Percentiles rank a stretch among this genome's conserved stretches.
Evolutionary conservation across 2,113 vertebrate species (phyloP).

Genomic region (Mirza zaza): DNA sequence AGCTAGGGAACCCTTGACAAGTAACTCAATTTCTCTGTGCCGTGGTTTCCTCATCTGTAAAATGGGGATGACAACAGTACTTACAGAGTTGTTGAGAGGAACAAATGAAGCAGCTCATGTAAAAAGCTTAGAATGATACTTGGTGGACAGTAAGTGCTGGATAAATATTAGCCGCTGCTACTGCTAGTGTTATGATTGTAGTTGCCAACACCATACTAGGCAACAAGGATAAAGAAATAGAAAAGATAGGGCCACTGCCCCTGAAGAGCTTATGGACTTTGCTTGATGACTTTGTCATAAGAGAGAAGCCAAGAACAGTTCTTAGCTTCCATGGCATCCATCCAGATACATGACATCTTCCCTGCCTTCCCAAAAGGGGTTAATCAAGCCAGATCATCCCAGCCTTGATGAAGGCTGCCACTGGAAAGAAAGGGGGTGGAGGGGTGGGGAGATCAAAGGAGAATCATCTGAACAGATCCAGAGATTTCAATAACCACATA

Average conservation of each 20-base stretch:
- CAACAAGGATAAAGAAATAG: neutral
- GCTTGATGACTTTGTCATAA: neutral
- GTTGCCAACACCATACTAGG: neutral
- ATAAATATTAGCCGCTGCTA: neutral
- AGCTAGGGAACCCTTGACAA: neutral
- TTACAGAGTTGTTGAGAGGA: slow-evolving; percentile 15
- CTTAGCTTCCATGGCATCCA: neutral
- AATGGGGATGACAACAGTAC: neutral
- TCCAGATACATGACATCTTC: neutral
- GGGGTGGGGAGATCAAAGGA: neutral
- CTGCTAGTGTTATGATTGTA: neutral
- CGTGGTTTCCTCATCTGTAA: slow-evolving; percentile 12
- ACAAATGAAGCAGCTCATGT: slow-evolving; percentile 9
- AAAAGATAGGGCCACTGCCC: neutral
- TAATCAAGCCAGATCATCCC: neutral
- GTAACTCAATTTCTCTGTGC: neutral
- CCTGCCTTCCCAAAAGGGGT: neutral
- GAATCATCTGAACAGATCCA: neutral
- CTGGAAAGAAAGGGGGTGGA: neutral
- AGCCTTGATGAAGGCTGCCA: neutral
- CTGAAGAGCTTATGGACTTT: neutral
- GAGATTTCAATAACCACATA: slow-evolving; percentile 32
- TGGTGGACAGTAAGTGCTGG: neutral
- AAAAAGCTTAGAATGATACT: neutral
- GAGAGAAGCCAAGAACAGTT: neutral